Percentiles rank a stretch among this genome's conserved stretches.
Evolutionary conservation across 2,113 vertebrate species (phyloP).

Genomic region (Sterna hirundo): DNA sequence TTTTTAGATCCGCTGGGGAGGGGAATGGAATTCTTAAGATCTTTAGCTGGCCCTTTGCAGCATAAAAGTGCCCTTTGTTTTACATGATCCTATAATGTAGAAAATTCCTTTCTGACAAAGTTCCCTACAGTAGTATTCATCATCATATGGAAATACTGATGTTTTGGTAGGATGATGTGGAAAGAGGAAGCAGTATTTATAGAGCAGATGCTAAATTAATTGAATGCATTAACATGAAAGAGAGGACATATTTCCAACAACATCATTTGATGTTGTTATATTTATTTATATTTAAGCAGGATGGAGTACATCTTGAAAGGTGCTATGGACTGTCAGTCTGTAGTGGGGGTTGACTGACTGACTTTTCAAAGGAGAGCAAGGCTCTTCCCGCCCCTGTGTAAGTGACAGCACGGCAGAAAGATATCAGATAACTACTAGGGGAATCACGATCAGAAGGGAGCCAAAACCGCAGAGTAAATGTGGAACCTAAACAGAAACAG

Average conservation of each 20-base stretch:
- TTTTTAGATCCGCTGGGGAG: background rate
- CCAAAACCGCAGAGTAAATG: background rate
- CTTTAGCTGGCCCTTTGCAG: background rate
- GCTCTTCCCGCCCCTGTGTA: fast-evolving
- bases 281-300: background rate
- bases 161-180: background rate
- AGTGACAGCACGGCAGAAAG: background rate
- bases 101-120: background rate
- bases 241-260: background rate
- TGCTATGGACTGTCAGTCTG: background rate
- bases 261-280: background rate
- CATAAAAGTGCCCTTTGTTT: background rate
- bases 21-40: background rate
- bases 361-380: background rate
- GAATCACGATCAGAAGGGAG: background rate
- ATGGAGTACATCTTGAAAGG: background rate
- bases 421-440: background rate
- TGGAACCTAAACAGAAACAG: background rate
- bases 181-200: conserved; percentile 24
- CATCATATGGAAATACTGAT: background rate
- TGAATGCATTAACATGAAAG: background rate
- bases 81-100: background rate
- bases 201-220: background rate
- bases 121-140: background rate
- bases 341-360: background rate